Base-by-base conservation (phyloP, 2,113 vertebrate species). In the Paedocypris sp. region DNA sequence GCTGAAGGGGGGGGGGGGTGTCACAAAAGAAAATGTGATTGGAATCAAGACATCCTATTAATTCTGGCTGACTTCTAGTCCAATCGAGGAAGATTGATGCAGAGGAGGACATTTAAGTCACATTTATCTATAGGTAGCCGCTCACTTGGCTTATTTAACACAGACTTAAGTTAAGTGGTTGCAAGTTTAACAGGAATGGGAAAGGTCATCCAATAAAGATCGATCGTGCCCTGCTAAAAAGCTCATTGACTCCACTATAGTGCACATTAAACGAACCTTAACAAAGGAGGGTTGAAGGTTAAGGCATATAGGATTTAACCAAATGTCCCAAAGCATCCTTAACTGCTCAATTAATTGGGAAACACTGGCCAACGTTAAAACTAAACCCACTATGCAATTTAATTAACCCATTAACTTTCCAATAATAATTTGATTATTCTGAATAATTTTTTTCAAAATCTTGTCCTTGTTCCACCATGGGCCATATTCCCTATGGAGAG, bases 171-270 rank as follows among this genome's bases (percentile, higher is more conserved):
- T 4, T 13, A 43, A 58, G 26, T 20, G 54, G 10, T 43, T 4
- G 1, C 25, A 31, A 32, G 53, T 57, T 43, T 29, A 58, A 43
- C 32, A 39, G 53, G 39, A 43, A 22, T 15, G 43, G 16, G 39
- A 58, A 58, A 58, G 54, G 54, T 58, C 54, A 58, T 7, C 6
- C 54, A 58, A 18, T 58, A 43, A 43, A 16, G 38, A 58, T 45
- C 43, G 39, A 58, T 58, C 22, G 26, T 4, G 25, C 11, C 18
- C 43, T 15, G 38, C 53, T 43, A 32, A 57, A 58, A 26, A 58
- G 38, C 11, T 43, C 38, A 42, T 57, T 57, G 53, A 43, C 38
- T 57, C 6, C 2, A 7, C 54, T 20, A 13, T 57, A 43, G 43
- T 57, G 39, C 25, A 57, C 39, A 57, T 57, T 57, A 57, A 57